Evolutionary conservation across 2,113 vertebrate genomes (phyloP).

Genomic region (Rhombomys opimus): DNA sequence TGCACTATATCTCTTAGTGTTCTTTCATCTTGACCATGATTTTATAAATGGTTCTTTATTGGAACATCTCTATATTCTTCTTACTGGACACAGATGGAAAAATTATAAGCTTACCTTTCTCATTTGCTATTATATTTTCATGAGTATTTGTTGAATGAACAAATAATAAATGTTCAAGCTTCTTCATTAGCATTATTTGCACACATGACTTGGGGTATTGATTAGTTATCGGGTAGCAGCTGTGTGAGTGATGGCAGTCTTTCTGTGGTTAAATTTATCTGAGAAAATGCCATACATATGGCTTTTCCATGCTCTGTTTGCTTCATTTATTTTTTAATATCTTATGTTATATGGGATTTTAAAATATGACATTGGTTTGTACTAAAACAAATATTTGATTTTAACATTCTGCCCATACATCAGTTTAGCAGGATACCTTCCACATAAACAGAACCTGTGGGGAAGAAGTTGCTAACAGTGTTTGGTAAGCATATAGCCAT

Average conservation of each 20-base stretch:
- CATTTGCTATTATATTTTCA: slow-evolving; percentile 32
- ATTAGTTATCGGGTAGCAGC: slow-evolving; percentile 6
- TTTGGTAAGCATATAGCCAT: neutral
- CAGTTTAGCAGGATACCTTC: neutral
- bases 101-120: neutral
- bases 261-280: neutral
- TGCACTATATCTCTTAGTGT: neutral
- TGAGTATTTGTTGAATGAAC: slow-evolving; percentile 51
- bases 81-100: slow-evolving; percentile 14
- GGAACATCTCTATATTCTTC: neutral
- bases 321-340: slow-evolving; percentile 49
- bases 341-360: slow-evolving; percentile 37
- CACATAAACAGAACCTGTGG: neutral
- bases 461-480: neutral
- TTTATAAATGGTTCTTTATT: slow-evolving; percentile 37
- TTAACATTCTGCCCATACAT: neutral
- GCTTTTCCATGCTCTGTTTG: neutral
- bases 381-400: neutral
- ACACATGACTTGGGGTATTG: neutral
- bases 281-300: neutral
- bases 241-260: neutral
- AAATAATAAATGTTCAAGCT: slow-evolving; percentile 2
- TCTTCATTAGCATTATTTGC: slow-evolving; percentile 36
- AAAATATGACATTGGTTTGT: neutral
- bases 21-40: neutral